These are phyloP conservation scores for Montipora capricornis DNA, from an alignment of 64 coral and sea anemone genomes.

Conservation along the genomic window DNA sequence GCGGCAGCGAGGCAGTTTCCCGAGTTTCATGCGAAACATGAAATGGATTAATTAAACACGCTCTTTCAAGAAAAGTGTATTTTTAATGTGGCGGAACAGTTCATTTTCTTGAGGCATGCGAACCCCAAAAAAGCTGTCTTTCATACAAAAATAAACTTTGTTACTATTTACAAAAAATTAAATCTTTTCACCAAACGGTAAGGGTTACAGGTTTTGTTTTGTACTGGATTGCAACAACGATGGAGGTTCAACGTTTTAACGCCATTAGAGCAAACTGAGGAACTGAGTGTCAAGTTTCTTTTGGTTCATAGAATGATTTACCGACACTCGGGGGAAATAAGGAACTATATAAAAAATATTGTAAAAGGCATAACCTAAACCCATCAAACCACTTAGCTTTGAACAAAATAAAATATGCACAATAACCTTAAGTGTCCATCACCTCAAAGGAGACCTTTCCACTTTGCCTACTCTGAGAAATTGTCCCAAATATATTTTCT, in stretches of 20 bases:
- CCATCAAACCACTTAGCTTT: background rate
- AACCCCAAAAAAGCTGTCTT: background rate
- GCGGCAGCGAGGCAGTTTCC: no score
- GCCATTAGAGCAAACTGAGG: no score
- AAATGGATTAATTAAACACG: background rate
- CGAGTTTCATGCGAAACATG: background rate
- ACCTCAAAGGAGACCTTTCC: no score
- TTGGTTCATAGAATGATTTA: no score
- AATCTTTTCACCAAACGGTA: background rate
- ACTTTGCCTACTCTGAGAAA: no score
- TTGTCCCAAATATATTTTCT: no score
- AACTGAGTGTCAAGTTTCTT: no score
- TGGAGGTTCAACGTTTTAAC: no score
- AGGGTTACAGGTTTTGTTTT: background rate
- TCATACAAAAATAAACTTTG: conserved; percentile 30
- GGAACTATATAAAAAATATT: background rate
- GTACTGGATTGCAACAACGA: no score
- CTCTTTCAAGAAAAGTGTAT: background rate
- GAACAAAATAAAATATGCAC: no score
- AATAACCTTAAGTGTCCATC: no score
- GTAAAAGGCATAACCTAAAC: background rate
- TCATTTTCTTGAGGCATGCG: background rate
- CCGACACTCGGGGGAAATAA: background rate
- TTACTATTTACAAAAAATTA: conserved; percentile 29
- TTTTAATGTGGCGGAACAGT: background rate